Evolutionary conservation across 2,797 vertebrate genomes (phyloP), one percentile per base, ranked within the genome.

Genomic region (Carcharodon carcharias): DNA sequence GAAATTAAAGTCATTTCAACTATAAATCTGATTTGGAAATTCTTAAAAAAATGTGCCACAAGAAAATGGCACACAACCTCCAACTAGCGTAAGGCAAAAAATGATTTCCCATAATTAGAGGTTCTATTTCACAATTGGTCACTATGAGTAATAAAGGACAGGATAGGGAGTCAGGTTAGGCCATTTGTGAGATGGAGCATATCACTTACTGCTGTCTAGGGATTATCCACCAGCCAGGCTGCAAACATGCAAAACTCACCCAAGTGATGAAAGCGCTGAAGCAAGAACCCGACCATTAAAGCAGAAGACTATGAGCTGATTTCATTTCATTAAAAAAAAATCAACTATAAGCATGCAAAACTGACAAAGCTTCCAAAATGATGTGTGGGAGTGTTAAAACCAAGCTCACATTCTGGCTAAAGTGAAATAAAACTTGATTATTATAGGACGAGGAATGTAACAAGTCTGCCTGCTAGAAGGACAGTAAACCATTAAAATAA

Each of bases 401-500:
- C 40, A 91, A n/a, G 35, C 58, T 63, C 35, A 35, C 12, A 91
- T 91, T 91, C 88, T 61, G 23, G 40, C 6, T 7, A 21, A 63
- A 58, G 58, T 91, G 56, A 91, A 91, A 61, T 91, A 61, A 56
- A 26, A 54, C 50, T 45, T 56, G 50, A 54, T 54, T 88, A 54
- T 54, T 26, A 91, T 31, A 91, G 31, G 58, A 63, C 1, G 14
- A 35, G 56, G 58, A 35, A 58, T 63, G 16, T 63, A 61, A 89
- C 87, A 89, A 89, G 87, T 58, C 56, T 58, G 56, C 87, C 28
- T 89, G 87, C 11, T 58, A 85, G 80, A 85, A 50, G 82, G 45
- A 85, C 82, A 50, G 82, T n/a, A 91, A 56, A 91, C 31, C 31
- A 61, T n/a, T 61, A 91, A 91, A 91, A n/a, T 91, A 91, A 91